phyloP scores from a whole-genome alignment of 1,140 invertebrate genomes.

The Bombyx mori region ASM3026992v2 NC_085112.1:13734001-13734500 shows the following conservation, averaged over 20 bases:
- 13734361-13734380: no score
- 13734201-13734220: neutral
- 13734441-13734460: no score
- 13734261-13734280: slow-evolving; percentile 35
- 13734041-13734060: slow-evolving; percentile 37
- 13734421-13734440: slow-evolving; percentile 10
- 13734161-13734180: slow-evolving; percentile 53
- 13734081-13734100: slow-evolving; percentile 29
- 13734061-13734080: slow-evolving; percentile 54
- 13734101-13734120: slow-evolving; percentile 16
- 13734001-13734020: slow-evolving; percentile 42
- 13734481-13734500: no score
- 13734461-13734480: no score
- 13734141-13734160: slow-evolving; percentile 54
- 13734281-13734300: slow-evolving; percentile 32
- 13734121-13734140: slow-evolving; percentile 52
- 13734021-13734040: slow-evolving; percentile 39
- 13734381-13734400: slow-evolving; percentile 9
- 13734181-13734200: slow-evolving; percentile 9
- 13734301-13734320: slow-evolving; percentile 46
- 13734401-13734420: slow-evolving; percentile 55
- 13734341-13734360: slow-evolving; percentile 14
- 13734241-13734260: slow-evolving; percentile 32
- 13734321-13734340: slow-evolving; percentile 58
- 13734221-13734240: slow-evolving; percentile 19